Conservation (phyloP, 2,797 vertebrate species). For the Perodicticus potto region DNA sequence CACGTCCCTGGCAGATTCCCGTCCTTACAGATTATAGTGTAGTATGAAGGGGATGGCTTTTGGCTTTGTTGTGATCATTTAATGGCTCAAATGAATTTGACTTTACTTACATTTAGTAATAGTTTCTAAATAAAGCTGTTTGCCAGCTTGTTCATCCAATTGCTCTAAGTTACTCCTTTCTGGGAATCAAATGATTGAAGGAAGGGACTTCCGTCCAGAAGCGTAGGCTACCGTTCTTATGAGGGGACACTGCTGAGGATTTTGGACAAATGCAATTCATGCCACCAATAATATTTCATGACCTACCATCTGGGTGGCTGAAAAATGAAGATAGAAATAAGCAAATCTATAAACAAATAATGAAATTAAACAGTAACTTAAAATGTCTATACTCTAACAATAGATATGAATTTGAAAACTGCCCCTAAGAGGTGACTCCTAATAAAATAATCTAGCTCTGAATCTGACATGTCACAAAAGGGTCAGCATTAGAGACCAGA, state of each 20-base stretch:
- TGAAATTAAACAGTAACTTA: conserved; percentile 11
- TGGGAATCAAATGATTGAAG: neutral
- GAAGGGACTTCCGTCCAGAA: neutral
- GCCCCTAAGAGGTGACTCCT: neutral
- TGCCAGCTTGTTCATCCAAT: neutral
- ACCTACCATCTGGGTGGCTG: neutral
- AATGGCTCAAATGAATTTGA: neutral
- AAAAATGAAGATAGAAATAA: conserved; percentile 44
- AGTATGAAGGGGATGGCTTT: neutral
- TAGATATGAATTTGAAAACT: conserved; percentile 11
- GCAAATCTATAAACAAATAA: neutral
- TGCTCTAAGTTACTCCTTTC: neutral
- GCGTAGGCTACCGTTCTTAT: neutral
- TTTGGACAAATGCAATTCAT: neutral
- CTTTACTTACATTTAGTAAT: conserved; percentile 14
- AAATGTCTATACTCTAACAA: neutral
- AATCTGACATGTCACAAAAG: neutral
- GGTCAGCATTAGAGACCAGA: neutral
- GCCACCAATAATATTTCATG: neutral
- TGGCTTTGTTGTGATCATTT: neutral
- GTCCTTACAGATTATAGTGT: neutral
- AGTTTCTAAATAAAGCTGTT: conserved; percentile 18
- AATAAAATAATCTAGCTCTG: neutral
- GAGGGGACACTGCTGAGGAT: neutral
- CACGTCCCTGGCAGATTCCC: neutral